These are phyloP conservation scores for Myiotriccus ornatus DNA, from an alignment of 2,797 vertebrate genomes.

Conservation along the genomic window DNA sequence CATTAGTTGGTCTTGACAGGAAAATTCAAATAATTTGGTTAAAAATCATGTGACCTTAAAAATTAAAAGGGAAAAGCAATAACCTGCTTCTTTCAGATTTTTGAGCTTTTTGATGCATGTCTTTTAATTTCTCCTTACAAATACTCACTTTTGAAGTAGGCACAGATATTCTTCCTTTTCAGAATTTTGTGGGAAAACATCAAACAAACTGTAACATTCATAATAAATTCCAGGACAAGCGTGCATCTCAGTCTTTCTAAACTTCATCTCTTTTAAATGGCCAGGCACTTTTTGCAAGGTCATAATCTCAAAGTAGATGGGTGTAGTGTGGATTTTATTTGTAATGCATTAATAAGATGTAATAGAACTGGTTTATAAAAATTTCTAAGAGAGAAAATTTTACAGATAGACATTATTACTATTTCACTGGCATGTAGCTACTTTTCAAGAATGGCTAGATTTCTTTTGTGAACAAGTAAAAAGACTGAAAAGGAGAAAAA, in stretches of 20 bases:
- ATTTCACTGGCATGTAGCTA: neutral
- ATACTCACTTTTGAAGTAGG: neutral
- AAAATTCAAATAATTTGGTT: neutral
- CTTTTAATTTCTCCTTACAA: neutral
- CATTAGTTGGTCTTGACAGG: neutral
- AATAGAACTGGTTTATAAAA: slow-evolving; percentile 15
- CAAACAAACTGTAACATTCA: neutral
- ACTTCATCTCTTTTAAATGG: neutral
- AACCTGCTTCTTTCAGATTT: neutral
- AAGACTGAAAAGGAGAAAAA: neutral
- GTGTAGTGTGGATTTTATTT: neutral
- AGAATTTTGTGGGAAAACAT: neutral
- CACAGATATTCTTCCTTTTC: neutral
- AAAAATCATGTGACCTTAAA: neutral
- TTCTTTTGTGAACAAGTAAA: neutral
- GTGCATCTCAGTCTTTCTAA: neutral
- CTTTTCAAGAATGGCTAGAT: neutral
- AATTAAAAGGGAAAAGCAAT: neutral
- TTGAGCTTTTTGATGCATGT: neutral
- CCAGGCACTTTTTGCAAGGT: neutral
- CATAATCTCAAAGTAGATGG: neutral
- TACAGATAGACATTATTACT: neutral
- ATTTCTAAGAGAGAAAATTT: slow-evolving; percentile 16
- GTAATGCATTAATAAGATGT: neutral
- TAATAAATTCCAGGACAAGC: neutral